A percentile compares a stretch with the other conserved stretches of the same genome.
phyloP scores from a whole-genome alignment of 2,888 invertebrate genomes.

The Euplexia lucipara region DNA sequence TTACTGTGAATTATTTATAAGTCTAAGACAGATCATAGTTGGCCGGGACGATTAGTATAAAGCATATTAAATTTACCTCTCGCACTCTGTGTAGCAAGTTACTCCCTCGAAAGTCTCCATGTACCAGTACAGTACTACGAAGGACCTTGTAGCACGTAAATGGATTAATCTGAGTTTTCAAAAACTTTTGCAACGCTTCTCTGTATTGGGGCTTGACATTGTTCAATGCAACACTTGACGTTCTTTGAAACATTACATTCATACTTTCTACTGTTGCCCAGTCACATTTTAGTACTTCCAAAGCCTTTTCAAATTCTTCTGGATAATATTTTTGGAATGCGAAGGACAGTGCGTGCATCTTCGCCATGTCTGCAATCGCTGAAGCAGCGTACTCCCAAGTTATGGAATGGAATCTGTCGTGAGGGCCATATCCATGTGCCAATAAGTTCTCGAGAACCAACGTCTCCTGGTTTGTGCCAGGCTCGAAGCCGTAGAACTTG shows the following conservation, averaged over 20 bases:
- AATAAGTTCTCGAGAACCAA: constrained; percentile 73
- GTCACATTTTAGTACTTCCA: neutral
- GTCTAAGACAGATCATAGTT: too few species aligned
- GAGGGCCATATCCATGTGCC: constrained; percentile 65
- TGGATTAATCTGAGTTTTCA: neutral
- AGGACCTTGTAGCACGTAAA: neutral
- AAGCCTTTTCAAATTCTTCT: constrained; percentile 57
- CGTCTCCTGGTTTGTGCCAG: constrained; percentile 65
- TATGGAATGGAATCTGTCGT: constrained; percentile 69
- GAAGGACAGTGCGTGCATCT: constrained; percentile 76
- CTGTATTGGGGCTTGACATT: neutral
- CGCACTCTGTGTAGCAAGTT: constrained; percentile 30
- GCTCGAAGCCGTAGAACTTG: constrained; percentile 66
- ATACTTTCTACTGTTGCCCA: neutral
- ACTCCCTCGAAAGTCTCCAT: constrained; percentile 26
- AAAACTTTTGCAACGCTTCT: constrained; percentile 18
- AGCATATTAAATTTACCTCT: constrained; percentile 11
- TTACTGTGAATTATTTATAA: too few species aligned
- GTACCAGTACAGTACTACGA: constrained; percentile 19
- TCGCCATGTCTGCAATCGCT: constrained; percentile 69
- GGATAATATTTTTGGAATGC: constrained; percentile 70
- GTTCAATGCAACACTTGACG: neutral
- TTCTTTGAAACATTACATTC: neutral
- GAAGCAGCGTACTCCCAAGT: constrained; percentile 68
- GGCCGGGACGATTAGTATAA: too few species aligned